These are phyloP conservation scores for Salticus scenicus DNA, from an alignment of 2,888 invertebrate genomes.

Conservation along the genomic window DNA sequence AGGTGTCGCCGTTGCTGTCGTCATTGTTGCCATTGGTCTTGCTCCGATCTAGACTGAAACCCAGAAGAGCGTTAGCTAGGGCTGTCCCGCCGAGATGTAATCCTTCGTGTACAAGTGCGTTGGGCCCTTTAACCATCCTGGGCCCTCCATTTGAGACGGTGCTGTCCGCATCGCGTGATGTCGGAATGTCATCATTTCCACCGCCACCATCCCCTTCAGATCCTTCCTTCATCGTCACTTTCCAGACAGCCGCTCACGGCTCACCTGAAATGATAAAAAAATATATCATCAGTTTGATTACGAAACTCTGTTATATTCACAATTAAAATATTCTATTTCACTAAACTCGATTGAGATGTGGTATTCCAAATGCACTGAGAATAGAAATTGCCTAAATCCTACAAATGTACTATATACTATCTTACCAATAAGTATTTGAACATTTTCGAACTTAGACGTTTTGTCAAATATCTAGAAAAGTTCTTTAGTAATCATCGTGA, in stretches of 20 bases:
- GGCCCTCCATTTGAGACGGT: conserved; percentile 59
- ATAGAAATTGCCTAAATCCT: no score
- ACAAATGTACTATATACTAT: no score
- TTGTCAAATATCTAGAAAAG: no score
- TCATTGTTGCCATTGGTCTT: conserved; percentile 10
- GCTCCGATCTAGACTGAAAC: conserved; percentile 35
- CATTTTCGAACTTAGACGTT: no score
- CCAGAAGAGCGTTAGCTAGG: conserved; percentile 47
- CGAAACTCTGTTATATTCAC: no score
- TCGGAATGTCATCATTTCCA: conserved; percentile 47
- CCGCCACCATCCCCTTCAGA: conserved; percentile 53
- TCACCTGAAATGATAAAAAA: conserved; percentile 42
- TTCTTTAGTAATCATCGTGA: no score
- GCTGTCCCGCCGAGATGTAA: neutral
- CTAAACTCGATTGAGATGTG: no score
- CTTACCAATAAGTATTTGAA: no score
- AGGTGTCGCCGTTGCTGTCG: conserved; percentile 30
- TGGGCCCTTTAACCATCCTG: conserved; percentile 25
- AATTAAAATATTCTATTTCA: no score
- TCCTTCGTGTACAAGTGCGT: neutral
- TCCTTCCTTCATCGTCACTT: conserved; percentile 65
- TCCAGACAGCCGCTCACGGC: conserved; percentile 57
- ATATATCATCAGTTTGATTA: no score
- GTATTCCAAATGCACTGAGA: no score
- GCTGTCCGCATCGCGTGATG: conserved; percentile 62